phyloP scores from a whole-genome alignment of 2,888 invertebrate genomes.

The Eupithecia centaureata region DNA sequence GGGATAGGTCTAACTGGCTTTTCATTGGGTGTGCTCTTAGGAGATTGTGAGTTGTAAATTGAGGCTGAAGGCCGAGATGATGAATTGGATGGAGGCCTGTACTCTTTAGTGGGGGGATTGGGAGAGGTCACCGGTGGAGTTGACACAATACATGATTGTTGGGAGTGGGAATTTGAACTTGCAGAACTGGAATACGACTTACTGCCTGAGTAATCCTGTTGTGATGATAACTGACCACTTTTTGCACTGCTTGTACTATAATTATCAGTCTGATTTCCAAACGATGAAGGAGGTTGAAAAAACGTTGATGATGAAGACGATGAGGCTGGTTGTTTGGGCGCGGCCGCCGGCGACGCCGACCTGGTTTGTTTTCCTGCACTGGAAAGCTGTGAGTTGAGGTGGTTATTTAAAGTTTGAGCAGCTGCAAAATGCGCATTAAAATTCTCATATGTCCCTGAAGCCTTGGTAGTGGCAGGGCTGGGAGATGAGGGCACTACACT shows the following conservation, averaged over 20 bases:
- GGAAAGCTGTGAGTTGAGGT: conserved; percentile 86
- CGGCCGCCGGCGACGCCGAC: conserved; percentile 82
- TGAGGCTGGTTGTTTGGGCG: conserved; percentile 80
- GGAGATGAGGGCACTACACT: conserved; percentile 88
- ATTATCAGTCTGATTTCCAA: conserved; percentile 84
- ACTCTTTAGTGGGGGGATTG: conserved; percentile 85
- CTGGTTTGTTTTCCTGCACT: conserved; percentile 83
- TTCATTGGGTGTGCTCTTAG: conserved; percentile 69
- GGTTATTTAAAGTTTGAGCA: conserved; percentile 86
- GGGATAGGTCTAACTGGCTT: conserved; percentile 65
- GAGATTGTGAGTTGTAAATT: conserved; percentile 74
- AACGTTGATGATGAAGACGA: conserved; percentile 84
- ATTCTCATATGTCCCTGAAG: conserved; percentile 85
- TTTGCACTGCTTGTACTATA: conserved; percentile 84
- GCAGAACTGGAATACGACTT: conserved; percentile 85
- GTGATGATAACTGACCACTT: conserved; percentile 80
- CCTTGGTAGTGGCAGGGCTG: conserved; percentile 85
- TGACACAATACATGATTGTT: conserved; percentile 90
- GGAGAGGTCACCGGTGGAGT: conserved; percentile 83
- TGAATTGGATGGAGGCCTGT: conserved; percentile 83
- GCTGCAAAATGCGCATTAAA: conserved; percentile 89
- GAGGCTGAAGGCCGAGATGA: conserved; percentile 76
- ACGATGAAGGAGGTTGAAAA: conserved; percentile 86
- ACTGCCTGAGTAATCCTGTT: conserved; percentile 84
- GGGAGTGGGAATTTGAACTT: conserved; percentile 84